Evolutionary conservation across 2,113 vertebrate genomes (phyloP).

Genomic region (Channa maculata): DNA sequence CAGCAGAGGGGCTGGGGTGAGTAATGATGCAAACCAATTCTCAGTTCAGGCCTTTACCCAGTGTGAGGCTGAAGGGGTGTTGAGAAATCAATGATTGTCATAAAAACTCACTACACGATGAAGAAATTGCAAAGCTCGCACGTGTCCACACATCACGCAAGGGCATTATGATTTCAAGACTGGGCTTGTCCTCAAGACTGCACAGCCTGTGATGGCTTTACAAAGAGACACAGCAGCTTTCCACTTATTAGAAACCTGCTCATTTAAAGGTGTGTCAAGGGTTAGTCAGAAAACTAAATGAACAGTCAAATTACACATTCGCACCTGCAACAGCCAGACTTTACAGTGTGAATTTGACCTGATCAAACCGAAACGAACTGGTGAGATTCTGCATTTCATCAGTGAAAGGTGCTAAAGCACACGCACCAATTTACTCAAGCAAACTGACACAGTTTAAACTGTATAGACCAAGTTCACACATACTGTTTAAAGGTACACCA

Average conservation of each 20-base stretch:
- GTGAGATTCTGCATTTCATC: neutral
- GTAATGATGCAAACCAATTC: constrained; percentile 72
- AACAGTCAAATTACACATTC: neutral
- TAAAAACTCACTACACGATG: constrained; percentile 47
- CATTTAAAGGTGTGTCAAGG: neutral
- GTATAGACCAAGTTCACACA: too few relatives aligned
- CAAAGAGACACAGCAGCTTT: neutral
- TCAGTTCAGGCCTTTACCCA: constrained; percentile 22
- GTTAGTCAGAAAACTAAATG: too few relatives aligned
- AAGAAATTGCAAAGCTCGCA: constrained; percentile 42
- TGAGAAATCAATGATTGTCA: constrained; percentile 63
- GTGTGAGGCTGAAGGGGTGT: constrained; percentile 12
- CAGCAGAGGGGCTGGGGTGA: constrained; percentile 43
- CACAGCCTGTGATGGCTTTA: neutral
- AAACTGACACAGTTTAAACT: too few relatives aligned
- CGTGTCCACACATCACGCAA: constrained; percentile 27
- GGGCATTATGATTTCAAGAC: constrained; percentile 17
- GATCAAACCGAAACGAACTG: neutral
- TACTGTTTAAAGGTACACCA: too few relatives aligned
- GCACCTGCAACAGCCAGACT: constrained; percentile 6
- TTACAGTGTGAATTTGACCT: neutral
- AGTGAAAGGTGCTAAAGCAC: neutral
- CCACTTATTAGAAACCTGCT: constrained; percentile 2
- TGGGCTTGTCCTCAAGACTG: constrained; percentile 29
- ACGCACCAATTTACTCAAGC: neutral